Base-by-base conservation (phyloP, 2,113 vertebrate species). In the Chionis minor region DNA sequence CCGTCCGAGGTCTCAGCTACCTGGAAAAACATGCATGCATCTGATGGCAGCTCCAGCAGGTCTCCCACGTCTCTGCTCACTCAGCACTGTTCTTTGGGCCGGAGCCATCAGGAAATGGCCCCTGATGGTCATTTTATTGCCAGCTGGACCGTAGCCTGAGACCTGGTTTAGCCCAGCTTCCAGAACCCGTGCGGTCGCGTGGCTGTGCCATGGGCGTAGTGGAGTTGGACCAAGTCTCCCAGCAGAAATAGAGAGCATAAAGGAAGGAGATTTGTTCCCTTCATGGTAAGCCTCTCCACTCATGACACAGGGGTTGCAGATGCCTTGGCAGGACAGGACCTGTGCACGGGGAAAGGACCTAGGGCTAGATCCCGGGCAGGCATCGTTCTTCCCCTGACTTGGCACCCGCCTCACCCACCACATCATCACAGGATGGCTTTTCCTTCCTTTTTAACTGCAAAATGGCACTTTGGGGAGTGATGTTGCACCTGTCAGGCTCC, bases 121-220 rank as follows among this genome's bases (percentile, higher is more conserved):
- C 45, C 45, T 35, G 35, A 59, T 55, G 66, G 66, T 23, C 0
- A 0, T 66, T 65, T 80, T 5, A 5, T 18, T 94, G 88, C 91
- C 92, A 94, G 82, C 92, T 94, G 91, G 84, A 40, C 81, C 19
- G 44, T 40, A 92, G 69, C 91, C 80, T 72, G 42, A 55, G 63
- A 67, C 58, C 40, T 62, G 70, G 44, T 58, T 84, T 44, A 90
- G 47, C 51, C 72, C 73, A 15, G 55, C 63, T 88, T 19, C 67
- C 69, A 61, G 9, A 6, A 32, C 14, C 6, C 3, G 1, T 32
- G 63, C 10, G 0, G 78, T 14, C 1, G 3, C 8, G 19, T 5
- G 70, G 65, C 52, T 30, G 42, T 58, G 49, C 56, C 0, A 0
- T 28, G 54, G 40, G 40, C 7, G 16, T 45, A 67, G 62, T 3